Conservation (phyloP, 2,797 vertebrate species). For the Eutrigla gurnardus region DNA sequence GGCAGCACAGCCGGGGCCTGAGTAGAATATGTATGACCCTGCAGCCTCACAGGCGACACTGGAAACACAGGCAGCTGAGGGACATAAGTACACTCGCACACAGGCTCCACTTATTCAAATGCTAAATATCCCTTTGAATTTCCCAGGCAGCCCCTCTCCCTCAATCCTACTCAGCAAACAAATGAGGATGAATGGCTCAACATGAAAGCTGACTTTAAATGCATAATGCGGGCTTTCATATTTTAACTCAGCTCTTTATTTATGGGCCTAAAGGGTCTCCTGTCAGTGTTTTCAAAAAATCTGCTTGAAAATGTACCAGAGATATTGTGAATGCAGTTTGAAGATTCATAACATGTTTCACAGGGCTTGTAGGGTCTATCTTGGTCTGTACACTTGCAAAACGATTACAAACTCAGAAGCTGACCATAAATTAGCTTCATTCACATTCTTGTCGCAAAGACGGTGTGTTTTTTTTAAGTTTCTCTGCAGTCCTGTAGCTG, state of each 20-base stretch:
- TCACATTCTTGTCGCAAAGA: constrained; percentile 43
- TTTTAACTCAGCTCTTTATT: constrained; percentile 55
- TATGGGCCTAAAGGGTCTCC: constrained; percentile 11
- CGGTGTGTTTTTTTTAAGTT: constrained; percentile 25
- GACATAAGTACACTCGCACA: constrained; percentile 74
- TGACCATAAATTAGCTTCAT: background rate
- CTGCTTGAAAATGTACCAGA: constrained; percentile 14
- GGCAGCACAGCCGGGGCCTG: constrained; percentile 55
- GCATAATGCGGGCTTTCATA: constrained; percentile 64
- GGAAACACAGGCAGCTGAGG: constrained; percentile 71
- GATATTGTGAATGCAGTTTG: constrained; percentile 18
- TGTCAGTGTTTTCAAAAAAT: constrained; percentile 24
- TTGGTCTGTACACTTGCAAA: constrained; percentile 1
- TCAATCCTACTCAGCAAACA: constrained; percentile 74
- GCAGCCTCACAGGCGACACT: constrained; percentile 65
- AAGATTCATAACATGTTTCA: background rate
- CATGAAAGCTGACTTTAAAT: constrained; percentile 65
- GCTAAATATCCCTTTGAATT: constrained; percentile 81
- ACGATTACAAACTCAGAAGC: background rate
- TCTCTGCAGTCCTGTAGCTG: constrained; percentile 18
- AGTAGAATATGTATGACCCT: constrained; percentile 83
- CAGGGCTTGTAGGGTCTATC: background rate
- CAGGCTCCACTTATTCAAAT: constrained; percentile 79
- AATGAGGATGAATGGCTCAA: constrained; percentile 67
- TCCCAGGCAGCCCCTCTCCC: constrained; percentile 73